Evolutionary conservation across 1,140 invertebrate genomes (phyloP).

Genomic region (Prorops nasuta): DNA sequence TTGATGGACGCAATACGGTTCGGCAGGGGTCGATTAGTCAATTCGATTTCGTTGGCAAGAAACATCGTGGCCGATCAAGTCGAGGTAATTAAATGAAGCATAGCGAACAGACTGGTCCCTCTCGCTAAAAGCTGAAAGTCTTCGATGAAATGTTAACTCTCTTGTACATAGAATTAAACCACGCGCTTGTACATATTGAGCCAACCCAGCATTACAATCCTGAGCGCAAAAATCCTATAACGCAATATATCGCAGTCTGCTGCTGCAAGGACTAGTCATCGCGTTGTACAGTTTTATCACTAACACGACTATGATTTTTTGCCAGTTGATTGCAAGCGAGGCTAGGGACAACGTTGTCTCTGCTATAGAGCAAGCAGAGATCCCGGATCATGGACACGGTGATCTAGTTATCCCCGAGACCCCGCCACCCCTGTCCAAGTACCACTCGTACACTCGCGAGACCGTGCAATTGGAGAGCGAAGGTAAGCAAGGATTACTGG

Average conservation of each 20-base stretch:
- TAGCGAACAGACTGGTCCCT: neutral
- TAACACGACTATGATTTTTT: neutral
- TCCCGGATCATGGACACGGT: constrained; percentile 15
- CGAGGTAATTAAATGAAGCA: constrained; percentile 42
- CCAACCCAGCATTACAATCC: too few relatives aligned
- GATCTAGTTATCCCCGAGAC: constrained; percentile 20
- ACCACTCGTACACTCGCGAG: constrained; percentile 27
- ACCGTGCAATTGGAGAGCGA: constrained; percentile 36
- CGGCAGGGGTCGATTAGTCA: constrained; percentile 48
- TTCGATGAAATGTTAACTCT: too few relatives aligned
- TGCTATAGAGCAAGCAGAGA: constrained; percentile 16
- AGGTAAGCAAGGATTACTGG: constrained; percentile 33
- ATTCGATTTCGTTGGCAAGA: constrained; percentile 45
- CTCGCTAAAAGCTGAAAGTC: too few relatives aligned
- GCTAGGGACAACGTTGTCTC: constrained; percentile 32
- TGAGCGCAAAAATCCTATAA: too few relatives aligned
- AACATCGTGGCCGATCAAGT: constrained; percentile 43
- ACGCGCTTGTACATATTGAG: too few relatives aligned
- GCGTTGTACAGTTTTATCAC: too few relatives aligned
- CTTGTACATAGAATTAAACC: too few relatives aligned
- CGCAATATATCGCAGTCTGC: too few relatives aligned
- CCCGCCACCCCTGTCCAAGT: constrained; percentile 18
- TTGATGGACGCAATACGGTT: constrained; percentile 47
- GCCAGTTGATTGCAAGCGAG: constrained; percentile 26
- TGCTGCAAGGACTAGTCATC: too few relatives aligned